Percentiles rank a stretch among this genome's conserved stretches.
phyloP scores from a whole-genome alignment of 2,888 invertebrate genomes.

The Melinaea menophilus region DNA sequence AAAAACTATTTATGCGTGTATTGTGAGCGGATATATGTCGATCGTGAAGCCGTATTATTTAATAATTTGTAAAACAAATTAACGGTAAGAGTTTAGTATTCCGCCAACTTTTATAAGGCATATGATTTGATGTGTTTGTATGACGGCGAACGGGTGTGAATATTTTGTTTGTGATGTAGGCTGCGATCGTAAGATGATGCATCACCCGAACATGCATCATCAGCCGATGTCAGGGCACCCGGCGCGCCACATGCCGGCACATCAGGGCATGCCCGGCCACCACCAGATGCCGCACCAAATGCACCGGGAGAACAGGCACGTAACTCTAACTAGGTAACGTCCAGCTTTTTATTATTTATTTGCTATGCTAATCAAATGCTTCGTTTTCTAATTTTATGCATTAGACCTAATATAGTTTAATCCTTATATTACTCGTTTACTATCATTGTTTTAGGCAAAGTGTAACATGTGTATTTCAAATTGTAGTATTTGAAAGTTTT shows the following conservation, averaged over 20 bases:
- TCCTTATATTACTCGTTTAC: conserved; percentile 1
- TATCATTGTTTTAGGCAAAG: conserved; percentile 21
- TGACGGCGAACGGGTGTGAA: conserved; percentile 44
- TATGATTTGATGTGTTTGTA: conserved; percentile 58
- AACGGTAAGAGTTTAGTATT: conserved; percentile 50
- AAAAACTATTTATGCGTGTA: conserved; percentile 63
- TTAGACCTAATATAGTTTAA: background rate
- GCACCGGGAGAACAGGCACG: conserved; percentile 80
- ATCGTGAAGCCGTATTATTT: conserved; percentile 51
- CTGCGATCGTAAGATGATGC: conserved; percentile 72
- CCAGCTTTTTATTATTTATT: conserved; percentile 57
- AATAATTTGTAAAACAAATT: conserved; percentile 47
- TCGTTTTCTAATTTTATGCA: conserved; percentile 1
- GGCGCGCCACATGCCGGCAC: conserved; percentile 69
- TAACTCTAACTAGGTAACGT: conserved; percentile 73
- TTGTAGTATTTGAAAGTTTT: no score
- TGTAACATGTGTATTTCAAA: no score
- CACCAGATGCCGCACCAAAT: conserved; percentile 81
- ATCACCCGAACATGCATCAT: conserved; percentile 78
- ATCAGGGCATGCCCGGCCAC: conserved; percentile 72
- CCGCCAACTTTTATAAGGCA: conserved; percentile 51
- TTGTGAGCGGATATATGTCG: conserved; percentile 64
- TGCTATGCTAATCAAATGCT: conserved; percentile 32
- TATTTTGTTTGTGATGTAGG: conserved; percentile 63
- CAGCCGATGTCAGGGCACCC: conserved; percentile 75